Conservation (phyloP, 1,140 invertebrate species). For the Leguminivora glycinivorella region DNA sequence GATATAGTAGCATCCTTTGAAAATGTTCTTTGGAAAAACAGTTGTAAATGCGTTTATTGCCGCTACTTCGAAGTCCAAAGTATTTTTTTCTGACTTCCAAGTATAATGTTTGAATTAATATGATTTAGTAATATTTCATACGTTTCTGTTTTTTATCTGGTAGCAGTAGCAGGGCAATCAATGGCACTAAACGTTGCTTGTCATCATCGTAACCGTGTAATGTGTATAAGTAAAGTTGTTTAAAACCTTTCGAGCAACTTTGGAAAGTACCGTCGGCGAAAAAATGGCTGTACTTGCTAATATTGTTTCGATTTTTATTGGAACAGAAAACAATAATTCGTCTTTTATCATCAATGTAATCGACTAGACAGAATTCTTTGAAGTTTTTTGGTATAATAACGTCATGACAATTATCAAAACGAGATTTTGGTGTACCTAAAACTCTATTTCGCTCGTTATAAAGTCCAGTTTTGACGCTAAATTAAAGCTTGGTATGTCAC, state of each 20-base stretch:
- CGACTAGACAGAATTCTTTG: neutral
- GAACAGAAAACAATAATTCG: slow-evolving; percentile 21
- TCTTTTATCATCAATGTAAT: slow-evolving; percentile 4
- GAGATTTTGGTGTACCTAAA: no score
- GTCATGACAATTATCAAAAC: no score
- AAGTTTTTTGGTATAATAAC: neutral
- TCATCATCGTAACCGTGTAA: slow-evolving; percentile 6
- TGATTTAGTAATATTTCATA: slow-evolving; percentile 6
- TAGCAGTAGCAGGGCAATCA: slow-evolving; percentile 15
- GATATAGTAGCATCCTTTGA: slow-evolving; percentile 6
- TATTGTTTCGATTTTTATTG: slow-evolving; percentile 6
- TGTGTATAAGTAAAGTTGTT: slow-evolving; percentile 2
- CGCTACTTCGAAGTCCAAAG: slow-evolving; percentile 20
- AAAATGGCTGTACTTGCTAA: neutral
- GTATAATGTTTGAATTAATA: slow-evolving; percentile 19
- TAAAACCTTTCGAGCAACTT: slow-evolving; percentile 22
- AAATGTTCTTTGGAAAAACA: slow-evolving; percentile 12
- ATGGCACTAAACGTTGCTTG: neutral
- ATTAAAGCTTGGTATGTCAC: no score
- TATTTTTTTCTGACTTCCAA: slow-evolving; percentile 15
- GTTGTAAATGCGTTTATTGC: slow-evolving; percentile 13
- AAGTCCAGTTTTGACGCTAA: no score
- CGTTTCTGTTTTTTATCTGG: slow-evolving; percentile 10
- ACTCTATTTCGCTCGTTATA: no score
- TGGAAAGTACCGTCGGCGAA: slow-evolving; percentile 21